Evolutionary conservation across 2,113 vertebrate species (phyloP).

Genomic region (Chrysemys picta): DNA sequence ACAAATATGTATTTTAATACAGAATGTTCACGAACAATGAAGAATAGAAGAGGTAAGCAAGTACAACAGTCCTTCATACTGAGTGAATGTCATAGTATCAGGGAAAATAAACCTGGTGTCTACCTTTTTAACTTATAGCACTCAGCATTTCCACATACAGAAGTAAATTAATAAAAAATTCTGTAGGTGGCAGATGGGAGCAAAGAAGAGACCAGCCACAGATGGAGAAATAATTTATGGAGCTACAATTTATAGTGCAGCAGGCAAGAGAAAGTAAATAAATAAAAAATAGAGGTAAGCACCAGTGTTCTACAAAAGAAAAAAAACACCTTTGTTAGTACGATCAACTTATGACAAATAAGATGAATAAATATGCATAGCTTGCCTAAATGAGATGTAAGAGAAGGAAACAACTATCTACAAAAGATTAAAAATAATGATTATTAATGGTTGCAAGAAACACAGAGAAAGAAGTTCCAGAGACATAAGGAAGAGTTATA

Average conservation of each 20-base stretch:
- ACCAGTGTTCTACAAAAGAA: not conserved
- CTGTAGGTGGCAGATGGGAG: not conserved
- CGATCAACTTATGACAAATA: not conserved
- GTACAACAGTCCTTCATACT: accelerated
- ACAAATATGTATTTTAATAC: not conserved
- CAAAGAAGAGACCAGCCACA: not conserved
- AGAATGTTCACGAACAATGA: not conserved
- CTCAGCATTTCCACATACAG: not conserved
- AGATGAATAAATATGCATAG: not conserved
- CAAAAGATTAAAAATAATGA: not conserved
- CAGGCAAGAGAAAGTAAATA: not conserved
- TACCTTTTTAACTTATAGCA: not conserved
- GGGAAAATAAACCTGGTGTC: not conserved
- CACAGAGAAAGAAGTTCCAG: not conserved
- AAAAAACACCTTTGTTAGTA: accelerated
- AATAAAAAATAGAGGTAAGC: not conserved
- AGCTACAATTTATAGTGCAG: not conserved
- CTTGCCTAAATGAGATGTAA: not conserved
- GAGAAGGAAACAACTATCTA: not conserved
- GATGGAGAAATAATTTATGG: not conserved
- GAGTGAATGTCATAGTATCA: not conserved
- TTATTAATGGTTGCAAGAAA: not conserved
- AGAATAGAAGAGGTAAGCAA: accelerated
- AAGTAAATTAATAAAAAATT: not conserved
- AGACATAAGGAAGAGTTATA: not conserved